phyloP scores from a whole-genome alignment of 2,113 vertebrate species.

The Pterocles burchelli region DNA sequence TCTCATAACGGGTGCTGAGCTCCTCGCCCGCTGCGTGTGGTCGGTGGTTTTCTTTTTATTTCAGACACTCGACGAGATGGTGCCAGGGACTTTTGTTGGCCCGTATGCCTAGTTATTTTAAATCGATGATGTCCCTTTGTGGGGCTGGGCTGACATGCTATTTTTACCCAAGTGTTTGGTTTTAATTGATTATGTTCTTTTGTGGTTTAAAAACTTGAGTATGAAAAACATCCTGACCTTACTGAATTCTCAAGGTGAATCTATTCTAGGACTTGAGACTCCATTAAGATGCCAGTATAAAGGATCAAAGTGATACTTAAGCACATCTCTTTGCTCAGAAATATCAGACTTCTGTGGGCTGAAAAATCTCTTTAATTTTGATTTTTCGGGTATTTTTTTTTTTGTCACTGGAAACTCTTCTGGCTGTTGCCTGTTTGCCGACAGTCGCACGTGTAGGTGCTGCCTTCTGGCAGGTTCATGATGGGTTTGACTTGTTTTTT shows the following conservation, averaged over 20 bases:
- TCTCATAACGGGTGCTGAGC: accelerated
- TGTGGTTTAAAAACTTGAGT: neutral
- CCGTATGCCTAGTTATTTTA: neutral
- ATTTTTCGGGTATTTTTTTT: neutral
- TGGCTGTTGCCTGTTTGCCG: accelerated
- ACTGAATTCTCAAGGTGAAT: constrained; percentile 19
- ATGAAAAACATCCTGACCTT: neutral
- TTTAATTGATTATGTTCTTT: neutral
- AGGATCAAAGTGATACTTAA: neutral
- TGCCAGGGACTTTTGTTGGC: neutral
- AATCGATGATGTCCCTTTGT: neutral
- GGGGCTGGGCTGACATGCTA: neutral
- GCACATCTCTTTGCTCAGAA: neutral
- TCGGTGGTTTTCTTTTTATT: neutral
- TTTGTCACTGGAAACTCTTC: neutral
- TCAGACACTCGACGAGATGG: accelerated
- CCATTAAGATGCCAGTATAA: neutral
- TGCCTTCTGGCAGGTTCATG: neutral
- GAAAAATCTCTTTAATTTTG: neutral
- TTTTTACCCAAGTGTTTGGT: neutral
- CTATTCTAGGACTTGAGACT: neutral
- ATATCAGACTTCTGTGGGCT: neutral
- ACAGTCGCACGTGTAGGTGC: accelerated
- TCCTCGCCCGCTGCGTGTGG: accelerated
- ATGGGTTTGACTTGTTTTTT: neutral